Evolutionary conservation across 2,113 vertebrate genomes (phyloP), one percentile per base, ranked within the genome.

Genomic region (Scytalopus superciliaris): DNA sequence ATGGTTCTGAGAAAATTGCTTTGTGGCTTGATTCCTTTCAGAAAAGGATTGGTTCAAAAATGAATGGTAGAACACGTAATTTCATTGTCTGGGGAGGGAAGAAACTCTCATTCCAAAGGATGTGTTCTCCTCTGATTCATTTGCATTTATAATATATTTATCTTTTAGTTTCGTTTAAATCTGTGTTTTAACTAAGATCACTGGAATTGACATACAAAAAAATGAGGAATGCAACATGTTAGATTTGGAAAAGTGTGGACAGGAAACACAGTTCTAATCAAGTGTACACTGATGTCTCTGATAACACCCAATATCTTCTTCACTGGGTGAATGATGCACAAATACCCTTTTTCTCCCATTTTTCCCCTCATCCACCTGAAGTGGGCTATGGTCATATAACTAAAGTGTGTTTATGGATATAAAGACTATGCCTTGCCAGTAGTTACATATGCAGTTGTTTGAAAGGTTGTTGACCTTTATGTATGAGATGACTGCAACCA

Each of bases 301-400:
- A 9, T 64, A 76, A 17, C 33, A 16, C 24, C 15, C 25, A 28
- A 3, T 80, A 31, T 24, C 13, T 39, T 52, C 23, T 56, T 76
- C 39, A 27, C 8, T 74, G 2, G 3, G 39, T 40, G 40, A 64
- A 84, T 49, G 59, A 73, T 57, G 18, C 9, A 56, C 45, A 37
- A 55, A 39, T 69, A 21, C 3, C 57, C 23, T 79, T 82, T 76
- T 57, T 33, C 78, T 0, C 0, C 24, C 2, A 0, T 40, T 77
- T 37, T 59, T 8, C 10, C 33, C 17, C 9, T 44, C 79, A 60
- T 13, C 21, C 49, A 39, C 57, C n/a, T 76, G 57, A 56, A 64
- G 2, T 3, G 6, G 64, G 37, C 33, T 40, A 24, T 44, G 27
- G 3, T 55, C n/a, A 25, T 49, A 15, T 3, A 66, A 18, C 17